Percentiles rank a stretch among this genome's conserved stretches.
Evolutionary conservation across 30 jellyfish, hydroid and myxozoan genomes (phyloP).

Genomic region (Mastigias papua): DNA sequence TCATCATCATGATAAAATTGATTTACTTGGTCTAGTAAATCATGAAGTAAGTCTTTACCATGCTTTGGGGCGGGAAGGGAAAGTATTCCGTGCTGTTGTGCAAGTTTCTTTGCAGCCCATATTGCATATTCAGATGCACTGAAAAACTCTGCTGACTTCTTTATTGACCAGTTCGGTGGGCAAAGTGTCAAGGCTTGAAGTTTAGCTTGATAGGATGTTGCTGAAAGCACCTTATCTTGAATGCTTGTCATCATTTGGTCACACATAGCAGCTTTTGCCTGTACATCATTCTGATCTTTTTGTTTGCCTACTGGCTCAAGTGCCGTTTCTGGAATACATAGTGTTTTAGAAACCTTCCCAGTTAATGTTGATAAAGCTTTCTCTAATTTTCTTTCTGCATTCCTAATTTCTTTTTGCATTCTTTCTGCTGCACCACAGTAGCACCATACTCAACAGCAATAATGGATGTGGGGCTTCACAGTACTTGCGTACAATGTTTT

Average conservation of each 20-base stretch:
- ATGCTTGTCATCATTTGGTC: background rate
- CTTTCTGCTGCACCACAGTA: constrained; percentile 26
- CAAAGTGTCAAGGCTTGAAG: constrained; percentile 66
- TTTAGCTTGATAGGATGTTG: constrained; percentile 22
- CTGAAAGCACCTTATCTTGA: background rate
- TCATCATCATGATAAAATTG: constrained; percentile 63
- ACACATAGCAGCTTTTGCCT: background rate
- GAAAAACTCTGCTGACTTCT: constrained; percentile 19
- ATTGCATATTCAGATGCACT: constrained; percentile 49
- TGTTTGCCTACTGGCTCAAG: too few species aligned
- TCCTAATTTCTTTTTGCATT: background rate
- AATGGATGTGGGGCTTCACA: constrained; percentile 35
- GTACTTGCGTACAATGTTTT: constrained; percentile 4
- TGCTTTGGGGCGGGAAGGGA: background rate
- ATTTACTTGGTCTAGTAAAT: background rate
- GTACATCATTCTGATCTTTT: background rate
- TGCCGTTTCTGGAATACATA: background rate
- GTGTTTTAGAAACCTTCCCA: constrained; percentile 42
- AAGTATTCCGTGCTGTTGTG: constrained; percentile 21
- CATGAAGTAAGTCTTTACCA: constrained; percentile 5
- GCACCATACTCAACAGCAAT: constrained; percentile 48
- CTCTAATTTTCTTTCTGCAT: constrained; percentile 44
- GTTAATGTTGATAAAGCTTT: constrained; percentile 25
- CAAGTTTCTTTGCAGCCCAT: constrained; percentile 23
- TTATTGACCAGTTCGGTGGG: constrained; percentile 55